Evolutionary conservation across 2,888 invertebrate genomes (phyloP).

Genomic region (Therioaphis trifolii): DNA sequence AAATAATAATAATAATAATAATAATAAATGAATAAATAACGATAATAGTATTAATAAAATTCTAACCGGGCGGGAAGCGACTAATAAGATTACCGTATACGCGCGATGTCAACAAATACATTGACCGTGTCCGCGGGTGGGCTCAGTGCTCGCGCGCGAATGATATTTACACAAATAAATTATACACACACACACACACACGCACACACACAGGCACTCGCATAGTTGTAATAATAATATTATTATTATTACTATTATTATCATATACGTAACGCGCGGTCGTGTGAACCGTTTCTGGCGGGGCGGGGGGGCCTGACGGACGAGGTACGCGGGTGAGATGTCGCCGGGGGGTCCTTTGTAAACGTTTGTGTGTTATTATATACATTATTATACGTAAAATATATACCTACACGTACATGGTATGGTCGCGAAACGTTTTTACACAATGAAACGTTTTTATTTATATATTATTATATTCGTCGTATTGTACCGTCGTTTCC

Average conservation of each 20-base stretch:
- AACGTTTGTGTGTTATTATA: neutral
- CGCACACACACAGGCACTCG: neutral
- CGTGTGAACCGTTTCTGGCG: neutral
- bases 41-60: too few species aligned
- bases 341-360: neutral
- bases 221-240: neutral
- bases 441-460: conserved; percentile 18
- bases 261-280: neutral
- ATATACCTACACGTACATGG: neutral
- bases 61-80: neutral
- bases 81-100: conserved; percentile 27
- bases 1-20: too few species aligned
- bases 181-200: neutral
- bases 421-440: conserved; percentile 3
- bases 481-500: too few species aligned
- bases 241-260: too few species aligned
- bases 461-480: conserved; percentile 1
- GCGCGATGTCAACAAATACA: conserved; percentile 45
- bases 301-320: too few species aligned
- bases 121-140: conserved; percentile 51
- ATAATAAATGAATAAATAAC: neutral
- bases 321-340: neutral
- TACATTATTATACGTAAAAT: neutral
- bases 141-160: neutral
- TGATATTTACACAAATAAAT: neutral